Conservation (phyloP, 2,113 vertebrate species). For the Tichodroma muraria region DNA sequence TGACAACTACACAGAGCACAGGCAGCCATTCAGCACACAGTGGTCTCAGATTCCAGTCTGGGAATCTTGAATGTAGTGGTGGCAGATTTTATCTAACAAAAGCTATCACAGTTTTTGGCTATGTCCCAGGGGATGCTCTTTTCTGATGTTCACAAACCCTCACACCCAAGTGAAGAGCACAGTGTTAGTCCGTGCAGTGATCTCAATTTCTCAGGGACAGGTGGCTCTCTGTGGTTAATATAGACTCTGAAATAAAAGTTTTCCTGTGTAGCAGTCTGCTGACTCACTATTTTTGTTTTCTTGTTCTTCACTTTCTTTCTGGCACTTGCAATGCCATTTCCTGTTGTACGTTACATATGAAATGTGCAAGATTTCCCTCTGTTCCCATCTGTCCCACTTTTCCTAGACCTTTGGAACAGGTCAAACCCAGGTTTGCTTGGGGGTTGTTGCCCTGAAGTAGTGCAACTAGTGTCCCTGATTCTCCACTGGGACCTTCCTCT, state of each 20-base stretch:
- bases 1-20: not conserved
- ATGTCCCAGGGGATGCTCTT: not conserved
- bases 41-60: too few species aligned
- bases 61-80: not conserved
- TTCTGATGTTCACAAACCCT: not conserved
- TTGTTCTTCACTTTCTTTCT: not conserved
- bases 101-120: not conserved
- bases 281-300: conserved; percentile 10
- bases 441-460: not conserved
- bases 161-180: not conserved
- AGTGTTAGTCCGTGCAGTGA: not conserved
- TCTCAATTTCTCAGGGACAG: not conserved
- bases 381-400: not conserved
- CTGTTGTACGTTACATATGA: not conserved
- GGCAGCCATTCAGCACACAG: not conserved
- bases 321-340: not conserved
- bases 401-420: not conserved
- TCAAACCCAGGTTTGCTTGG: not conserved
- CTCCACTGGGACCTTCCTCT: not conserved
- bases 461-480: not conserved
- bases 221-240: not conserved
- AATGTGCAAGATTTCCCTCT: not conserved
- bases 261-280: not conserved
- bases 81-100: not conserved
- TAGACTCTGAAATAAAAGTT: not conserved